These are phyloP conservation scores for Ptilorrhoa leucosticta DNA, from an alignment of 2,113 vertebrate species.

Conservation along the genomic window DNA sequence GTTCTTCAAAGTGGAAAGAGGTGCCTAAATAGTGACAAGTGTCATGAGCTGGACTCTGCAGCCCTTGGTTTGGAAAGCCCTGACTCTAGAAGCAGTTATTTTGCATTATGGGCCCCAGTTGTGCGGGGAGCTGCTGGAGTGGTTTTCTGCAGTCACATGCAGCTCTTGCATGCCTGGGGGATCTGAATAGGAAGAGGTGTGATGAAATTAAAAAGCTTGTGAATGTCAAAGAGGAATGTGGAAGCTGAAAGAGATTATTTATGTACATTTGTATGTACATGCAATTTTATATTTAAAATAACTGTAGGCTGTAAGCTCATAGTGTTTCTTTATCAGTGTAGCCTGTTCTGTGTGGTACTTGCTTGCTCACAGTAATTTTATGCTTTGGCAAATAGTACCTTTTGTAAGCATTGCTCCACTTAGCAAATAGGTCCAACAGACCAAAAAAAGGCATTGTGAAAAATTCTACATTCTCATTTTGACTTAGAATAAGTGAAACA, in stretches of 20 bases:
- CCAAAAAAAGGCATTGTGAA: neutral
- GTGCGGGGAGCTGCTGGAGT: neutral
- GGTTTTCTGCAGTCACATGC: neutral
- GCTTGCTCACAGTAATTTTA: neutral
- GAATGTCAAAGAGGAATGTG: neutral
- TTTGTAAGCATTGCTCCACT: neutral
- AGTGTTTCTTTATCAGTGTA: neutral
- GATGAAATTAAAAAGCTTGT: neutral
- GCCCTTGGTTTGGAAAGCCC: neutral
- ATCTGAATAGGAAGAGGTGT: neutral
- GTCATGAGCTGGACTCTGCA: neutral
- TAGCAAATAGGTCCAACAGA: neutral
- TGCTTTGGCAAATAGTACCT: neutral
- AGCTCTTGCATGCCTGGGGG: neutral
- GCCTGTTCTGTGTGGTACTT: neutral
- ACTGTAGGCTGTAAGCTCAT: neutral
- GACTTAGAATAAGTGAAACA: neutral
- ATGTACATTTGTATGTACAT: neutral
- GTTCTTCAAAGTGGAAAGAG: neutral
- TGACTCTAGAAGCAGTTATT: neutral
- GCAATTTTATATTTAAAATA: neutral
- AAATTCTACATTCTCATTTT: neutral
- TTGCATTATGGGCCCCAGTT: accelerated
- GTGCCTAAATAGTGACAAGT: neutral
- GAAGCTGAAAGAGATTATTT: neutral